Evolutionary conservation across 2,888 invertebrate species (phyloP).

Genomic region (Perdita meconis): DNA sequence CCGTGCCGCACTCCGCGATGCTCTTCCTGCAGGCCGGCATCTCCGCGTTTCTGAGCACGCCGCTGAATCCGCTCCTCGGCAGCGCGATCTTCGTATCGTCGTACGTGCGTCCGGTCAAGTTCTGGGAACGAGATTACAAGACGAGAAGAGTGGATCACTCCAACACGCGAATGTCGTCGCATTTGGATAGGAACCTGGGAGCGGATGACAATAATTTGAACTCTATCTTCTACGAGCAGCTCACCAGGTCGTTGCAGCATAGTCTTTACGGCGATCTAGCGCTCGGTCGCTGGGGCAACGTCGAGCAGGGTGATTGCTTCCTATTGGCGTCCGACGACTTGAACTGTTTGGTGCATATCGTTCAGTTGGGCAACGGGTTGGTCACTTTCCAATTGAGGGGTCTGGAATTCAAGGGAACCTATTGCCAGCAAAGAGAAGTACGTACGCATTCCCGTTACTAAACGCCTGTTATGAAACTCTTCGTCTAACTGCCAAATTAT

Average conservation of each 20-base stretch:
- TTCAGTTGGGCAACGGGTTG: slow-evolving; percentile 98
- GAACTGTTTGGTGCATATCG: slow-evolving; percentile 98
- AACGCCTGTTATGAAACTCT: neutral
- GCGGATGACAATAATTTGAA: slow-evolving; percentile 99
- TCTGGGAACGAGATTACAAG: slow-evolving; percentile 99
- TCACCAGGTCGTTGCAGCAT: slow-evolving; percentile 97
- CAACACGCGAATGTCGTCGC: slow-evolving; percentile 97
- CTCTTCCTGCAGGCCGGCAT: slow-evolving; percentile 96
- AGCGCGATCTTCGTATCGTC: slow-evolving; percentile 99
- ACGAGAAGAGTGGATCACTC: slow-evolving; percentile 98
- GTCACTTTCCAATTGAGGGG: slow-evolving; percentile 99
- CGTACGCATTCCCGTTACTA: neutral
- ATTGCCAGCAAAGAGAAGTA: slow-evolving; percentile 97
- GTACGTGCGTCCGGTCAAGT: slow-evolving; percentile 99
- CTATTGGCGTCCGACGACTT: slow-evolving; percentile 99
- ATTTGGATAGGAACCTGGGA: slow-evolving; percentile 96
- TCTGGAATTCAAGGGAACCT: slow-evolving; percentile 98
- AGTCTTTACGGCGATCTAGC: slow-evolving; percentile 97
- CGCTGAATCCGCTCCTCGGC: slow-evolving; percentile 97
- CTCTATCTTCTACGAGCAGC: slow-evolving; percentile 99
- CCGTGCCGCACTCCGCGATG: slow-evolving; percentile 99
- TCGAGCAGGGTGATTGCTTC: slow-evolving; percentile 98
- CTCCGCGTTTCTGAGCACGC: slow-evolving; percentile 97
- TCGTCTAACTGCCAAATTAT: neutral
- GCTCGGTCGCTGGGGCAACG: slow-evolving; percentile 97